phyloP scores from a whole-genome alignment of 2,888 invertebrate genomes.

The Aspidapion aeneum region DNA sequence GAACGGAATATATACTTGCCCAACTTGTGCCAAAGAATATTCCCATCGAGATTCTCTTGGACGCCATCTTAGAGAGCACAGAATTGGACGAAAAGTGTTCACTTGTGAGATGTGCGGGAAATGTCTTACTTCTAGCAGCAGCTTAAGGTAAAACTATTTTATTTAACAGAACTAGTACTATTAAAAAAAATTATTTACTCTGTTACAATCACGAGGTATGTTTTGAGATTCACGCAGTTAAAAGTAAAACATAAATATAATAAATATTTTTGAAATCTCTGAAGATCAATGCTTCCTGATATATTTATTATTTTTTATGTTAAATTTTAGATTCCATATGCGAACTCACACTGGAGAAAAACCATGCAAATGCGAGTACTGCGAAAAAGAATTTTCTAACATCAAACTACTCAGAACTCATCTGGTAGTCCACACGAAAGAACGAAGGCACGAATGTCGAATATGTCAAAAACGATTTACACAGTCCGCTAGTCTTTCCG shows the following conservation, averaged over 20 bases:
- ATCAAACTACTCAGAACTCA: slow-evolving; percentile 34
- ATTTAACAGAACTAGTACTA: slow-evolving; percentile 52
- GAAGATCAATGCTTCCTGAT: too few species aligned
- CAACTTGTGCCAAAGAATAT: slow-evolving; percentile 14
- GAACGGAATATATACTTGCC: slow-evolving; percentile 23
- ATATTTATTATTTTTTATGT: too few species aligned
- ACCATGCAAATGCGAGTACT: slow-evolving; percentile 22
- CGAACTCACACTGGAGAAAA: slow-evolving; percentile 5
- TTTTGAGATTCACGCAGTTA: too few species aligned
- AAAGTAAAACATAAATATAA: too few species aligned
- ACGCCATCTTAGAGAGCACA: slow-evolving; percentile 10
- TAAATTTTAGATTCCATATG: background rate
- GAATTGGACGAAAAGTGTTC: slow-evolving; percentile 12
- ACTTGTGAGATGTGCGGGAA: slow-evolving; percentile 37
- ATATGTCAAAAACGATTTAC: slow-evolving; percentile 23
- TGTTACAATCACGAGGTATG: too few species aligned
- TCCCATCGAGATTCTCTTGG: background rate
- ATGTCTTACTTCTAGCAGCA: slow-evolving; percentile 19
- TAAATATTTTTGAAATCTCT: too few species aligned
- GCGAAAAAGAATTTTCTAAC: slow-evolving; percentile 39
- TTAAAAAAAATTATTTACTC: too few species aligned
- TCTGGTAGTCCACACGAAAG: slow-evolving; percentile 22
- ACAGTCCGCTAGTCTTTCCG: slow-evolving; percentile 19
- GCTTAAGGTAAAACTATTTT: slow-evolving; percentile 55
- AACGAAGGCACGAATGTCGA: slow-evolving; percentile 21